A percentile compares a stretch with the other conserved stretches of the same genome.
phyloP scores from a whole-genome alignment of 2,797 vertebrate genomes.

The Tenualosa ilisha region DNA sequence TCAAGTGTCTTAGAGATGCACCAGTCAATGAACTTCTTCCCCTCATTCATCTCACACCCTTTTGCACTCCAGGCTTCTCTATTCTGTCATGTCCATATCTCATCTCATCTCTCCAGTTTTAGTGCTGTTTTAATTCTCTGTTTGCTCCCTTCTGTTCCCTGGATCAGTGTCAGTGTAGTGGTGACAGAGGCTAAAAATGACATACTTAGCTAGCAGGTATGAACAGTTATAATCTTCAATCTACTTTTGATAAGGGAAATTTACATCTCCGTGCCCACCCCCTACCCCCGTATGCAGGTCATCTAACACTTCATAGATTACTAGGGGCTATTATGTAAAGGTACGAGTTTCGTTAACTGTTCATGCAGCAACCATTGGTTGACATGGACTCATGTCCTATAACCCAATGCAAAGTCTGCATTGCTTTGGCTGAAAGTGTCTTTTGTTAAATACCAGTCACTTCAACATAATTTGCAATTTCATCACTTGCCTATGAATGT shows the following conservation, averaged over 20 bases:
- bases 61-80: not conserved
- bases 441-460: not conserved
- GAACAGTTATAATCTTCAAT: not conserved
- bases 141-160: not conserved
- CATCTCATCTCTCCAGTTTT: not conserved
- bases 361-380: no score
- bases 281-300: no score
- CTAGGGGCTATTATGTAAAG: no score
- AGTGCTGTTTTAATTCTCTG: not conserved
- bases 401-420: no score
- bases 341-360: no score
- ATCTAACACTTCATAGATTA: no score
- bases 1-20: slow-evolving; percentile 18
- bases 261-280: no score
- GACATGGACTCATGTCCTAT: no score
- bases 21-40: slow-evolving; percentile 31
- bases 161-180: not conserved
- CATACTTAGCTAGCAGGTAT: not conserved
- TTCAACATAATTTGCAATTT: not conserved
- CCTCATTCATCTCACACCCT: not conserved
- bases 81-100: not conserved
- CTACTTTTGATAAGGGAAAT: not conserved
- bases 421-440: no score
- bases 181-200: not conserved
- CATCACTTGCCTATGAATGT: not conserved